Evolutionary conservation across 2,797 vertebrate genomes (phyloP).

Genomic region (Pseudochaenichthys georgianus): DNA sequence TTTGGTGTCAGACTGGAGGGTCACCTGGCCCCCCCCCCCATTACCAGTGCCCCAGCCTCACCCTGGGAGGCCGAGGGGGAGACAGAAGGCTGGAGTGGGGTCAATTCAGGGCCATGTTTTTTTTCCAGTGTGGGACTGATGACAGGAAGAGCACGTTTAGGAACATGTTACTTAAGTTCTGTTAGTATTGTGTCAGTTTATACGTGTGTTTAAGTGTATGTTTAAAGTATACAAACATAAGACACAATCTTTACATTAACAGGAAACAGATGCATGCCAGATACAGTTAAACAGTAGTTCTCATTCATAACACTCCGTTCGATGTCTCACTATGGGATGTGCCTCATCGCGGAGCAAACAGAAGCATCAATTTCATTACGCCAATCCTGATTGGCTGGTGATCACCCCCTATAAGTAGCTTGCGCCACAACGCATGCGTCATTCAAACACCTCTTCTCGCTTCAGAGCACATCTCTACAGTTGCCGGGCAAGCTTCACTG

Average conservation of each 20-base stretch:
- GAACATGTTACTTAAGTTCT: constrained; percentile 20
- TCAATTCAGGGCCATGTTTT: constrained; percentile 44
- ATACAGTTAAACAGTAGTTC: background rate
- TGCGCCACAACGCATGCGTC: no score
- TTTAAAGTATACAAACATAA: background rate
- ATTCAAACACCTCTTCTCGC: no score
- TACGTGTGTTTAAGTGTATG: background rate
- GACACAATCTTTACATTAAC: background rate
- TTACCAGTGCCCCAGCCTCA: constrained; percentile 36
- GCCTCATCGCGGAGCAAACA: no score
- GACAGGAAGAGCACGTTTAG: constrained; percentile 51
- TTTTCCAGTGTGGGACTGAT: constrained; percentile 51
- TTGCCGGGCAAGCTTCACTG: no score
- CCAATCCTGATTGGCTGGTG: no score
- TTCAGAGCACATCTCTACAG: no score
- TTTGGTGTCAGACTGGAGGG: constrained; percentile 49
- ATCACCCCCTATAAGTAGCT: no score
- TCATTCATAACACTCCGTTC: no score
- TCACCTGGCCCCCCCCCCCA: constrained; percentile 37
- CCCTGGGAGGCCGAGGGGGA: constrained; percentile 31
- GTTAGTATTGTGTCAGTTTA: background rate
- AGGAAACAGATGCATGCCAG: constrained; percentile 7
- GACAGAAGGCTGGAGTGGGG: background rate
- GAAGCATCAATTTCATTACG: no score
- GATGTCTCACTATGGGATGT: no score